phyloP scores from a whole-genome alignment of 2,797 vertebrate genomes.

The Tokudaia muenninki region DNA sequence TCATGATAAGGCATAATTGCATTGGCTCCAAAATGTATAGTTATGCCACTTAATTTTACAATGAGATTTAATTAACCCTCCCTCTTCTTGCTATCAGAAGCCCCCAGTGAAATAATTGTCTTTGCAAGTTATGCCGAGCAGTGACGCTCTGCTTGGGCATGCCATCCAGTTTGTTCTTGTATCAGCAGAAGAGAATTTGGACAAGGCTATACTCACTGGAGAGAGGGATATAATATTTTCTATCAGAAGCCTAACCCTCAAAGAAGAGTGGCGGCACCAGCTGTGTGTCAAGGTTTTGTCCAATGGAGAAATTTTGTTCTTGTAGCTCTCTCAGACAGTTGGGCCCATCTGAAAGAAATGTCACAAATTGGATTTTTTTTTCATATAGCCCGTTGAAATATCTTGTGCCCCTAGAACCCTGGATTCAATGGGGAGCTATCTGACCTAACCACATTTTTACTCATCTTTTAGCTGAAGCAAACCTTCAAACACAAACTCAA shows the following conservation, averaged over 20 bases:
- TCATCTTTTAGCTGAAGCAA: conserved; percentile 72
- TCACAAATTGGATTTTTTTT: conserved; percentile 77
- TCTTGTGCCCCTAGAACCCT: conserved; percentile 48
- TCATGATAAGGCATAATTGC: conserved; percentile 52
- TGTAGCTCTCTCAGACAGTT: conserved; percentile 52
- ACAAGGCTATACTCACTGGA: background rate
- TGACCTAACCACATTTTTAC: conserved; percentile 61
- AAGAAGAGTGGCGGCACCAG: background rate
- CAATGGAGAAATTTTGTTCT: conserved; percentile 65
- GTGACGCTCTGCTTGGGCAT: background rate
- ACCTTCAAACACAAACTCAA: conserved; percentile 77
- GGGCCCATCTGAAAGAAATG: conserved; percentile 68
- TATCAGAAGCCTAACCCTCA: background rate
- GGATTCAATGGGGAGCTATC: conserved; percentile 63
- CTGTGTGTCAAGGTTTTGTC: conserved; percentile 56
- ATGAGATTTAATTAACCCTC: conserved; percentile 69
- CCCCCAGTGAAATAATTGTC: conserved; percentile 42
- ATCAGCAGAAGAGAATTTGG: background rate
- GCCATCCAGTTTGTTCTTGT: background rate
- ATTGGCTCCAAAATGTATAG: conserved; percentile 57
- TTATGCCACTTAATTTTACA: conserved; percentile 64
- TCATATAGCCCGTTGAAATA: conserved; percentile 75
- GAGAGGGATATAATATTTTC: background rate
- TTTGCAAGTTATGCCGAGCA: background rate
- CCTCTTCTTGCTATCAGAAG: conserved; percentile 35